A percentile compares a stretch with the other conserved stretches of the same genome.
Evolutionary conservation across 1,140 invertebrate genomes (phyloP).

Genomic region (Drosophila lacteicornis): DNA sequence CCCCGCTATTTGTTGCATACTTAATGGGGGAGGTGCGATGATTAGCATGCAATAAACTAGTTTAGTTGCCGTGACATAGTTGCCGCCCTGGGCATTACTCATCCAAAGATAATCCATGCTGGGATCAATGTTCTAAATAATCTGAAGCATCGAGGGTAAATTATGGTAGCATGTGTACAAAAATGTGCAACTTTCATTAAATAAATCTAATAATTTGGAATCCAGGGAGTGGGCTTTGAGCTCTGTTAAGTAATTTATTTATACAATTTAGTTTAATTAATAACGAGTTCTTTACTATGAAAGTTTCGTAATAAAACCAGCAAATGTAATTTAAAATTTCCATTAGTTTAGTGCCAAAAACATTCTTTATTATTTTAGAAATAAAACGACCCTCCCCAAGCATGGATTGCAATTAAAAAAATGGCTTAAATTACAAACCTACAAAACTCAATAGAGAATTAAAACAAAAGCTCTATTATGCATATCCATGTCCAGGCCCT

Average conservation of each 20-base stretch:
- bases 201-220: not conserved
- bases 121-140: conserved; percentile 16
- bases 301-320: not conserved
- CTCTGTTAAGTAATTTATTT: not conserved
- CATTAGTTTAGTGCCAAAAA: too few species aligned
- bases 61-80: conserved; percentile 39
- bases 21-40: conserved; percentile 55
- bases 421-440: not conserved
- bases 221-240: not conserved
- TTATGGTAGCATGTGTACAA: not conserved
- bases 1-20: conserved; percentile 65
- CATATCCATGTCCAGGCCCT: not conserved
- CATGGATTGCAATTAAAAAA: too few species aligned
- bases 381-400: too few species aligned
- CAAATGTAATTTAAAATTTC: too few species aligned
- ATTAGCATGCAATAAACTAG: conserved; percentile 64
- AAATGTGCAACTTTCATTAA: not conserved
- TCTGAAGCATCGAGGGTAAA: not conserved
- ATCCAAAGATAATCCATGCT: not conserved
- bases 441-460: too few species aligned
- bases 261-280: not conserved
- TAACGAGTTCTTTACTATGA: too few species aligned
- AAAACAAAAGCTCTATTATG: not conserved
- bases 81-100: conserved; percentile 12
- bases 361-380: too few species aligned